A percentile compares a stretch with the other conserved stretches of the same genome.
These are phyloP conservation scores for Nixonia krombeini DNA, from an alignment of 1,140 invertebrate genomes.

Conservation along the genomic window DNA sequence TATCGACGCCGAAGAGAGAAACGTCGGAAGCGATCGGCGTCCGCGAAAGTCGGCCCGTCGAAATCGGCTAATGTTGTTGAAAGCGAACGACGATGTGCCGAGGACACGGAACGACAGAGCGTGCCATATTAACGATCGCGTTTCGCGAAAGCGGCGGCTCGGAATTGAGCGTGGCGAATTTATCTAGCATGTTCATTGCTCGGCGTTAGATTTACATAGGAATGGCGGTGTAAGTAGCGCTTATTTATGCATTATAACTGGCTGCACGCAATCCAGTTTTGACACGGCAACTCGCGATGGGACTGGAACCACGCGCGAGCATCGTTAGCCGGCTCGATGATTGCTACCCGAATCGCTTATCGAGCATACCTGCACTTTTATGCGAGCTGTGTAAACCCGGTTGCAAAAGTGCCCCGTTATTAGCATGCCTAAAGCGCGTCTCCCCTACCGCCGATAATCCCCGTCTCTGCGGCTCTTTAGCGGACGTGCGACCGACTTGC, in stretches of 20 bases:
- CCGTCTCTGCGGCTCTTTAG: too few relatives aligned
- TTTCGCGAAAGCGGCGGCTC: conserved; percentile 9
- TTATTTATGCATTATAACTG: conserved; percentile 52
- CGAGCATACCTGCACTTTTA: conserved; percentile 2
- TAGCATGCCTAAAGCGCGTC: neutral
- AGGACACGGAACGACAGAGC: too few relatives aligned
- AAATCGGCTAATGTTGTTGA: too few relatives aligned
- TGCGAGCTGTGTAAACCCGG: neutral
- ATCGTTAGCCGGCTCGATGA: conserved; percentile 14
- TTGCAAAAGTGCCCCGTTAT: conserved; percentile 5
- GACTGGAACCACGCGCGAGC: conserved; percentile 7
- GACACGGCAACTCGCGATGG: conserved; percentile 38
- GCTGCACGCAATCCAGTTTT: conserved; percentile 53
- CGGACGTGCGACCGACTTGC: too few relatives aligned
- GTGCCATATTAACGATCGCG: conserved; percentile 9
- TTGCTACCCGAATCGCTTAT: conserved; percentile 9
- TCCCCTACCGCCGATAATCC: neutral
- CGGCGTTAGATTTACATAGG: conserved; percentile 54
- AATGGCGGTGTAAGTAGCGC: conserved; percentile 53
- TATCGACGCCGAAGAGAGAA: conserved; percentile 35
- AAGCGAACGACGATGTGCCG: too few relatives aligned
- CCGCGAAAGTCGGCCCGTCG: too few relatives aligned
- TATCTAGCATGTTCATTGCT: conserved; percentile 30
- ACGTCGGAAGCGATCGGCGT: conserved; percentile 40
- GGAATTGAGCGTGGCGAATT: conserved; percentile 46